Evolutionary conservation across 1,140 invertebrate species (phyloP).

Genomic region (Andrena cerasifolii): DNA sequence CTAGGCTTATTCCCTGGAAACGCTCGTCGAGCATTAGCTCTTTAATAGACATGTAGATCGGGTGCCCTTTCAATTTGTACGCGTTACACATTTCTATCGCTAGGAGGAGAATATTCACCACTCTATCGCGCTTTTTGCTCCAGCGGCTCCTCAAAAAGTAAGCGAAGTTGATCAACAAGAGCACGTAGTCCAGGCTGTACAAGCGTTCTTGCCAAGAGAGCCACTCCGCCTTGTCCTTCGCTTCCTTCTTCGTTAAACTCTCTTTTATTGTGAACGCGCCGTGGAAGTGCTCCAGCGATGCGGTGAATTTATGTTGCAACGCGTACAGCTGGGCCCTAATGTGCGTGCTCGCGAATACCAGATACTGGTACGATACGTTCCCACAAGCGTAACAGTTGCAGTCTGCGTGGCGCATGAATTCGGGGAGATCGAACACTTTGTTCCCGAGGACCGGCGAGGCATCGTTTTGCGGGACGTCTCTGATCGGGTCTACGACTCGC

Average conservation of each 20-base stretch:
- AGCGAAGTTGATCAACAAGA: constrained; percentile 70
- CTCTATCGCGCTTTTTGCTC: constrained; percentile 24
- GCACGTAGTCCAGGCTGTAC: constrained; percentile 63
- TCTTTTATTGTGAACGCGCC: constrained; percentile 72
- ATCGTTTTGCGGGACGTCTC: constrained; percentile 58
- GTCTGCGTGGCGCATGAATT: constrained; percentile 68
- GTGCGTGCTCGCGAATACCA: constrained; percentile 69
- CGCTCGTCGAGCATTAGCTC: constrained; percentile 50
- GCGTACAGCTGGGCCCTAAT: constrained; percentile 75
- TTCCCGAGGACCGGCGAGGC: constrained; percentile 71
- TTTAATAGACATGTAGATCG: constrained; percentile 59
- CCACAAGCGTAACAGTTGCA: constrained; percentile 76
- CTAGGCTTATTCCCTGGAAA: constrained; percentile 34
- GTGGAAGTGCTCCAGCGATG: constrained; percentile 72
- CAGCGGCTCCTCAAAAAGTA: constrained; percentile 58
- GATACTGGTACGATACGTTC: constrained; percentile 71
- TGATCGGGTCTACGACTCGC: constrained; percentile 49
- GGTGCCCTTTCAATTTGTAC: constrained; percentile 68
- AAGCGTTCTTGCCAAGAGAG: constrained; percentile 55
- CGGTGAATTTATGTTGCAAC: constrained; percentile 57
- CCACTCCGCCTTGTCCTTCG: background rate
- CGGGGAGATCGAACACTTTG: constrained; percentile 67
- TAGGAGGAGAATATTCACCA: constrained; percentile 44
- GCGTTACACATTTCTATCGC: constrained; percentile 59
- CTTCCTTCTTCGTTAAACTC: background rate